A percentile compares a stretch with the other conserved stretches of the same genome.
phyloP scores from a whole-genome alignment of 2,888 invertebrate genomes.

The Autographa gamma region DNA sequence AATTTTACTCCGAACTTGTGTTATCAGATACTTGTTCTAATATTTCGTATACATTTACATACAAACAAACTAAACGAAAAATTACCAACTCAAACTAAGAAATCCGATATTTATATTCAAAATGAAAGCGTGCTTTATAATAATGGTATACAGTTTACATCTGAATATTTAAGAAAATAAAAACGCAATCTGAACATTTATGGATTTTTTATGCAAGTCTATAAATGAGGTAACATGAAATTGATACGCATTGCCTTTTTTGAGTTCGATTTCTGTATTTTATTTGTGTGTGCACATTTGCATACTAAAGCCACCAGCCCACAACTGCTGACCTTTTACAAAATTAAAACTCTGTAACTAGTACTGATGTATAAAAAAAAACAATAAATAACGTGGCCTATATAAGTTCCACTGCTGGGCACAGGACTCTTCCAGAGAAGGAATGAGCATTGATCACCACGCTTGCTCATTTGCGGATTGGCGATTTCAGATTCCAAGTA shows the following conservation, averaged over 20 bases:
- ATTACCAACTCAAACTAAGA: slow-evolving; percentile 28
- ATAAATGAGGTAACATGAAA: slow-evolving; percentile 10
- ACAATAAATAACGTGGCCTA: no score
- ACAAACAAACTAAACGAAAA: slow-evolving; percentile 33
- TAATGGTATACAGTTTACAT: slow-evolving; percentile 31
- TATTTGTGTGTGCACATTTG: not conserved
- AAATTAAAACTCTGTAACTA: no score
- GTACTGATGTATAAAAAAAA: no score
- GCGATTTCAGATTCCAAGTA: no score
- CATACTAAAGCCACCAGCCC: no score
- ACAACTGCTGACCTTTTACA: no score
- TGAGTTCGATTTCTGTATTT: not conserved
- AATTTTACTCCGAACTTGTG: not conserved
- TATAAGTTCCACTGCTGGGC: no score
- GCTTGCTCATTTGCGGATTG: no score
- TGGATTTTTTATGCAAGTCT: slow-evolving; percentile 2
- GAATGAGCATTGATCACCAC: no score
- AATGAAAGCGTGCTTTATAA: slow-evolving; percentile 36
- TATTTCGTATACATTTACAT: slow-evolving; percentile 31
- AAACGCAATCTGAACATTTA: not conserved
- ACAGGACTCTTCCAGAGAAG: no score
- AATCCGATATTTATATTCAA: slow-evolving; percentile 44
- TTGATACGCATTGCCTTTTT: slow-evolving; percentile 9
- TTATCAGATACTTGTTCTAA: slow-evolving; percentile 24
- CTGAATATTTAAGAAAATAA: slow-evolving; percentile 18